Percentiles rank a stretch among this genome's conserved stretches.
Evolutionary conservation across 2,797 vertebrate species (phyloP).

Genomic region (Manis pentadactyla): DNA sequence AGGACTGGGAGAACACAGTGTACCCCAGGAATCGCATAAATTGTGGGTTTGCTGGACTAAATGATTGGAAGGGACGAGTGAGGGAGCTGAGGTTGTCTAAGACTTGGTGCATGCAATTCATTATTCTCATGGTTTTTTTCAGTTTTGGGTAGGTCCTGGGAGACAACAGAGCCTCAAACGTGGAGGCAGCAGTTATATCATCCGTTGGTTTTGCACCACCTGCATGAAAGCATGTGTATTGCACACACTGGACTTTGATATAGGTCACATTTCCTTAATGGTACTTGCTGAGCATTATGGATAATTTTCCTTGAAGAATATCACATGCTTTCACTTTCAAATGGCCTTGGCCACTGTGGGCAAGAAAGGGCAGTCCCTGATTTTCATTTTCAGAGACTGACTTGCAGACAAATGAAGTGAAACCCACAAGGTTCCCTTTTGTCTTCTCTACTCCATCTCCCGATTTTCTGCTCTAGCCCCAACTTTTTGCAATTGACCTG

Average conservation of each 20-base stretch:
- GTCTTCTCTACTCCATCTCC: background rate
- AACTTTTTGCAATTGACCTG: background rate
- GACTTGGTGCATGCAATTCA: background rate
- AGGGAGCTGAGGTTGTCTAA: background rate
- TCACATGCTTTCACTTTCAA: background rate
- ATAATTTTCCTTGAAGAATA: background rate
- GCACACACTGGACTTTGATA: background rate
- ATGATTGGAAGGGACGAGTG: background rate
- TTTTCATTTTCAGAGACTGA: background rate
- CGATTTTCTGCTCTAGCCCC: background rate
- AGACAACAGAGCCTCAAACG: background rate
- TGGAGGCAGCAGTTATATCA: background rate
- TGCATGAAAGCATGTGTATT: background rate
- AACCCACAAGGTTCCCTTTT: fast-evolving
- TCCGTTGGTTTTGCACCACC: background rate
- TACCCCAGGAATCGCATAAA: background rate
- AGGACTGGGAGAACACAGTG: background rate
- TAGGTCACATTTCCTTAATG: background rate
- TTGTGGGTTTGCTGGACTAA: background rate
- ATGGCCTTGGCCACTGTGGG: background rate
- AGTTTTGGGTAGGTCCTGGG: background rate
- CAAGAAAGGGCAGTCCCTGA: no score
- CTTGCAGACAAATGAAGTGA: background rate
- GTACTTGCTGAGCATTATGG: background rate
- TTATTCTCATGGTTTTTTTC: background rate